Conservation (phyloP, 2,888 invertebrate species). For the Cylindroiulus punctatus region DNA sequence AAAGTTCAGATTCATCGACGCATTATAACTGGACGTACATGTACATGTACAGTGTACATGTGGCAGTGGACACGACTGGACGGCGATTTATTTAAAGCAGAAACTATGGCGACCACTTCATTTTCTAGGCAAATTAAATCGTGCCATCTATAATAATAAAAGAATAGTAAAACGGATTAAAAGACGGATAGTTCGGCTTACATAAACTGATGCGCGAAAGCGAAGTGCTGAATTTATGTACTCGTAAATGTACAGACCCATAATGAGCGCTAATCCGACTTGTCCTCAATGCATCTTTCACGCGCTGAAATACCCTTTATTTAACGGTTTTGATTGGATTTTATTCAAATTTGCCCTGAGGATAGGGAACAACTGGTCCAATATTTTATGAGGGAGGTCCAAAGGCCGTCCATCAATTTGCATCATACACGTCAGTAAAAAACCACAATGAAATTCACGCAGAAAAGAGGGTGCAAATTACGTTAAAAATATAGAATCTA, state of each 20-base stretch:
- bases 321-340: too few relatives aligned
- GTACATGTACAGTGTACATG: neutral
- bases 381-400: too few relatives aligned
- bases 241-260: neutral
- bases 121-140: conserved; percentile 22
- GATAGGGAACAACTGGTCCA: neutral
- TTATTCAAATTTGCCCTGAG: neutral
- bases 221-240: neutral
- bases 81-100: neutral
- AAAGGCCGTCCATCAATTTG: too few relatives aligned
- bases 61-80: neutral
- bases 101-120: neutral
- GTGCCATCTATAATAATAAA: conserved; percentile 38
- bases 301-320: too few relatives aligned
- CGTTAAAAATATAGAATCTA: too few relatives aligned
- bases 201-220: neutral
- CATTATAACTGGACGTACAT: neutral
- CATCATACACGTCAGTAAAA: too few relatives aligned
- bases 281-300: neutral
- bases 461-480: too few relatives aligned
- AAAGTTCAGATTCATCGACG: conserved; percentile 34
- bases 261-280: neutral
- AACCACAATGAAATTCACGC: too few relatives aligned
- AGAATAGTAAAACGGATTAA: conserved; percentile 20
- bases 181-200: neutral